A percentile compares a stretch with the other conserved stretches of the same genome.
phyloP scores from a whole-genome alignment of 2,797 vertebrate genomes.

The Cuculus canorus region DNA sequence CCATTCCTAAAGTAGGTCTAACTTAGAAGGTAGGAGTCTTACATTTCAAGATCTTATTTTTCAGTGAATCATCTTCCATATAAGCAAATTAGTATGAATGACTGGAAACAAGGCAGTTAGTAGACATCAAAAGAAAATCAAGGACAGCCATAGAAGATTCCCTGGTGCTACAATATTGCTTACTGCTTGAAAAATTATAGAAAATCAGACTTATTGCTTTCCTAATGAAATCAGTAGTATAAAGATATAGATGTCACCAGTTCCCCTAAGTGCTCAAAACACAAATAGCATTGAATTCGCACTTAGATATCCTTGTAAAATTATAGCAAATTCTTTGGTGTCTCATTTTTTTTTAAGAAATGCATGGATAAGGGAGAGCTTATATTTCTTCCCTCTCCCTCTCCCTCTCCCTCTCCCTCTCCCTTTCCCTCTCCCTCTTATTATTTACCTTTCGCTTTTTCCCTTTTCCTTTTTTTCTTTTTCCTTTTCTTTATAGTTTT shows the following conservation, averaged over 20 bases:
- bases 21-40: not conserved
- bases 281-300: not conserved
- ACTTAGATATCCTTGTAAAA: not conserved
- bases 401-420: not conserved
- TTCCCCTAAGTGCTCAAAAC: not conserved
- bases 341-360: not conserved
- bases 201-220: not conserved
- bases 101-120: not conserved
- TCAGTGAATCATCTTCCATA: not conserved
- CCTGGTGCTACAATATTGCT: not conserved
- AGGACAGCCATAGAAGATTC: not conserved
- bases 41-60: not conserved
- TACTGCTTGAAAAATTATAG: not conserved
- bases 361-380: not conserved
- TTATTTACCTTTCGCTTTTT: not conserved
- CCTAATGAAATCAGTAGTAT: not conserved
- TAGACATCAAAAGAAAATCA: not conserved
- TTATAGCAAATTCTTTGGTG: not conserved
- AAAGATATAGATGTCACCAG: not conserved
- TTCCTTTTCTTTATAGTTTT: too few species aligned
- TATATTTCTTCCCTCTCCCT: too few species aligned
- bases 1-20: not conserved
- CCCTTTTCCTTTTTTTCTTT: not conserved
- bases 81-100: not conserved
- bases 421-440: too few species aligned